Percentiles rank a stretch among this genome's conserved stretches.
Evolutionary conservation across 2,797 vertebrate genomes (phyloP).

Genomic region (Anisognathus igniventris): DNA sequence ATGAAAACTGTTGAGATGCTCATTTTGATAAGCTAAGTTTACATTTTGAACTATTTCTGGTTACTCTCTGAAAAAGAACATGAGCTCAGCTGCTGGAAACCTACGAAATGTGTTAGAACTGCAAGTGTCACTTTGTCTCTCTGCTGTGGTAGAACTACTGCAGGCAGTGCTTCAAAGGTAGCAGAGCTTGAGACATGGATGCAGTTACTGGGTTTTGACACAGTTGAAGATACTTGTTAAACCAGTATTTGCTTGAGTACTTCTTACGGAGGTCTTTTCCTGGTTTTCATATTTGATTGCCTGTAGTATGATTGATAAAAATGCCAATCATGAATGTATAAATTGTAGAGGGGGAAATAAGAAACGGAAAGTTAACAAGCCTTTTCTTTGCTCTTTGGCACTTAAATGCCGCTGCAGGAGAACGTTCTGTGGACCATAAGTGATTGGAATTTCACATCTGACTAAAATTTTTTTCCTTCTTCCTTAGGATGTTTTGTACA

Average conservation of each 20-base stretch:
- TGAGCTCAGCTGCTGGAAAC: neutral
- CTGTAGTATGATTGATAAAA: neutral
- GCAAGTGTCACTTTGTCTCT: neutral
- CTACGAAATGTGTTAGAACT: neutral
- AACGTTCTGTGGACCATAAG: neutral
- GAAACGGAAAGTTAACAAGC: neutral
- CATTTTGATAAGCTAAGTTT: neutral
- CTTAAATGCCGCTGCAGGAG: neutral
- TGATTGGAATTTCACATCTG: neutral
- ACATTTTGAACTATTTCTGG: fast-evolving
- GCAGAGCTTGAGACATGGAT: neutral
- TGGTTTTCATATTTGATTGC: neutral
- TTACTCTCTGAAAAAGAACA: neutral
- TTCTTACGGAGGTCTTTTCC: neutral
- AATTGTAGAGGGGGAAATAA: neutral
- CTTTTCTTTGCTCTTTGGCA: neutral
- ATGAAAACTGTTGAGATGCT: neutral
- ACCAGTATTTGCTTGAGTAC: neutral
- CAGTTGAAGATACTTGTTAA: neutral
- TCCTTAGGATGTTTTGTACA: constrained; percentile 91
- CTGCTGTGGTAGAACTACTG: neutral
- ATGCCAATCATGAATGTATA: neutral
- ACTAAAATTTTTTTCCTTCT: neutral
- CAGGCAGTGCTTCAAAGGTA: neutral
- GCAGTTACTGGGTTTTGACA: neutral